These are phyloP conservation scores for Sebastes schlegelii DNA, from an alignment of 2,113 vertebrate species.

Conservation along the genomic window DNA sequence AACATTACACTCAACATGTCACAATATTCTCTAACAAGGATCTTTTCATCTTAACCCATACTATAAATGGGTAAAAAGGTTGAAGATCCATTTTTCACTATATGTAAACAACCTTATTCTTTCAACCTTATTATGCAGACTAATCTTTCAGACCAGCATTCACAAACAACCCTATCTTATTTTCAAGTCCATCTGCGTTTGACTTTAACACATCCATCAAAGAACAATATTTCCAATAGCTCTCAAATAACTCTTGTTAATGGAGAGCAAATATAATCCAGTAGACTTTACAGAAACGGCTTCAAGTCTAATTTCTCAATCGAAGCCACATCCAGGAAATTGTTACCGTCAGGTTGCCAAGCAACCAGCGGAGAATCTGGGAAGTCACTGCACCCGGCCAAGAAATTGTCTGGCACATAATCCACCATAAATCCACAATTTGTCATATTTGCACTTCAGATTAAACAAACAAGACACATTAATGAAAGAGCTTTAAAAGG, in stretches of 20 bases:
- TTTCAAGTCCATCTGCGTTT: background rate
- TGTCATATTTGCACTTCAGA: background rate
- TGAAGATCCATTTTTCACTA: too few relatives aligned
- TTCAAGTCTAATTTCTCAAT: background rate
- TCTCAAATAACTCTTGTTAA: background rate
- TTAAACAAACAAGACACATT: background rate
- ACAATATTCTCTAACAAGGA: background rate
- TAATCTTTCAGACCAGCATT: background rate
- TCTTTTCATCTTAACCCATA: too few relatives aligned
- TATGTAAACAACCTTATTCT: too few relatives aligned
- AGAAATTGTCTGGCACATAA: background rate
- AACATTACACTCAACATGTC: background rate
- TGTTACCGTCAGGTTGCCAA: background rate
- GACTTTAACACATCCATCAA: background rate
- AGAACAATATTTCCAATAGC: background rate
- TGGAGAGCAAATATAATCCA: background rate
- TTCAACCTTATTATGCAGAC: background rate
- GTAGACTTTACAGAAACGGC: background rate
- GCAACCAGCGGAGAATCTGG: background rate
- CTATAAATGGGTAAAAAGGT: too few relatives aligned
- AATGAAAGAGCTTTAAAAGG: background rate
- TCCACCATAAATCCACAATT: background rate
- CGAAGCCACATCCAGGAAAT: background rate
- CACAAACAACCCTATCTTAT: background rate
- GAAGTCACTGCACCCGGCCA: background rate